Evolutionary conservation across 2,113 vertebrate species (phyloP).

Genomic region (Myrmecophaga tridactyla): DNA sequence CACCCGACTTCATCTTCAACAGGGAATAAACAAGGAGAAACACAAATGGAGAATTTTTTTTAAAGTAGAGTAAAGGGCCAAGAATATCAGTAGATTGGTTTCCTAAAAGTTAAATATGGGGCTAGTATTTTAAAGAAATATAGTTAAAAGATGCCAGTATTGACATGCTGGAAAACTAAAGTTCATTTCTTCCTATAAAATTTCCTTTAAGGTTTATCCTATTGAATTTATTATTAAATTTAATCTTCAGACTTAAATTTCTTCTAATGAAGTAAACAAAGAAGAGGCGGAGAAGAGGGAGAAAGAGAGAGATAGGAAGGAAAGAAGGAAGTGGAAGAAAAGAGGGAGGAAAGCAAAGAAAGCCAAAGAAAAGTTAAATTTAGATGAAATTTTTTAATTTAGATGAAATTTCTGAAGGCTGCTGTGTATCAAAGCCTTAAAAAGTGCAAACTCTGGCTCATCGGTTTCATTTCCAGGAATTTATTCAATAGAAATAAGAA

Average conservation of each 20-base stretch:
- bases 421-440: neutral
- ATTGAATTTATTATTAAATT: neutral
- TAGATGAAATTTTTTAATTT: constrained; percentile 13
- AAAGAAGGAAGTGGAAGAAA: neutral
- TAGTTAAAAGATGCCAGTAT: neutral
- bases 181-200: neutral
- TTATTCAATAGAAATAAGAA: neutral
- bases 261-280: neutral
- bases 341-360: neutral
- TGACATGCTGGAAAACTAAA: neutral
- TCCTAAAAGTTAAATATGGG: neutral
- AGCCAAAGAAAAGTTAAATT: neutral
- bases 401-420: neutral
- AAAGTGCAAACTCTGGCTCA: neutral
- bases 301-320: neutral
- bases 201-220: neutral
- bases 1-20: neutral
- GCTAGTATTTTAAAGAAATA: neutral
- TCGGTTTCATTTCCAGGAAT: neutral
- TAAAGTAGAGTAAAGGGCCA: neutral
- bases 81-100: neutral
- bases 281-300: neutral
- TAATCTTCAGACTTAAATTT: neutral
- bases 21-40: neutral
- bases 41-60: neutral